phyloP scores from a whole-genome alignment of 2,888 invertebrate genomes.

The Drosophila mercatorum region DNA sequence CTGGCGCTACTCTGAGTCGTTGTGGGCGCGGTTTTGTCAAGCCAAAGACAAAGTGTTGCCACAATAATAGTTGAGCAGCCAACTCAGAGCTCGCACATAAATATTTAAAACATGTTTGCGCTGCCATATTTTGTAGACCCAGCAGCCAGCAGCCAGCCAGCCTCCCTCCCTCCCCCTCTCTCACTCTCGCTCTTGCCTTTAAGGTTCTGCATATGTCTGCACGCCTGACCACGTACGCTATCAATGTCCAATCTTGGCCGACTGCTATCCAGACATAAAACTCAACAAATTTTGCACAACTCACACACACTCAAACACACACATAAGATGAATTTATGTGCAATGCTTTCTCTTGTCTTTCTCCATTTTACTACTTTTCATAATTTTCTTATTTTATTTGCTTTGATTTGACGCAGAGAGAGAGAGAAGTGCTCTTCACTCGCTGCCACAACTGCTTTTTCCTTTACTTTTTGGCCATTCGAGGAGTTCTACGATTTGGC shows the following conservation, averaged over 20 bases:
- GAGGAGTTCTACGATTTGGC: slow-evolving; percentile 38
- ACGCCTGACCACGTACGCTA: slow-evolving; percentile 68
- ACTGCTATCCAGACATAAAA: slow-evolving; percentile 27
- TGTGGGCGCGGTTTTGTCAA: slow-evolving; percentile 53
- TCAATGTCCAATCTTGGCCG: slow-evolving; percentile 67
- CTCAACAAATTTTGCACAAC: slow-evolving; percentile 26
- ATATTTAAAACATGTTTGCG: slow-evolving; percentile 71
- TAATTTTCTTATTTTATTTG: slow-evolving; percentile 72
- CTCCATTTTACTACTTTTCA: slow-evolving; percentile 37
- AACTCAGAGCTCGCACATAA: slow-evolving; percentile 40
- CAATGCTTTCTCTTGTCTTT: slow-evolving; percentile 8
- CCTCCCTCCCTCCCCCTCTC: background rate
- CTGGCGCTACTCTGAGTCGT: background rate
- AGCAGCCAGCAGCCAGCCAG: background rate
- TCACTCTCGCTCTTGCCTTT: background rate
- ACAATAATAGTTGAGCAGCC: slow-evolving; percentile 63
- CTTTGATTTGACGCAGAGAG: slow-evolving; percentile 45
- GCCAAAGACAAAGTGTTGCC: slow-evolving; percentile 63
- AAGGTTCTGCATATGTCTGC: slow-evolving; percentile 3
- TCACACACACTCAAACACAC: slow-evolving; percentile 21
- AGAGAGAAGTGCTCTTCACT: slow-evolving; percentile 7
- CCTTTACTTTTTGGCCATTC: slow-evolving; percentile 14
- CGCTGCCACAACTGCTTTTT: slow-evolving; percentile 9
- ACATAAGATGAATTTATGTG: slow-evolving; percentile 60
- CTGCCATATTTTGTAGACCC: slow-evolving; percentile 50